Base-by-base conservation (phyloP, 2,888 invertebrate species). In the Nycteola revayana region DNA sequence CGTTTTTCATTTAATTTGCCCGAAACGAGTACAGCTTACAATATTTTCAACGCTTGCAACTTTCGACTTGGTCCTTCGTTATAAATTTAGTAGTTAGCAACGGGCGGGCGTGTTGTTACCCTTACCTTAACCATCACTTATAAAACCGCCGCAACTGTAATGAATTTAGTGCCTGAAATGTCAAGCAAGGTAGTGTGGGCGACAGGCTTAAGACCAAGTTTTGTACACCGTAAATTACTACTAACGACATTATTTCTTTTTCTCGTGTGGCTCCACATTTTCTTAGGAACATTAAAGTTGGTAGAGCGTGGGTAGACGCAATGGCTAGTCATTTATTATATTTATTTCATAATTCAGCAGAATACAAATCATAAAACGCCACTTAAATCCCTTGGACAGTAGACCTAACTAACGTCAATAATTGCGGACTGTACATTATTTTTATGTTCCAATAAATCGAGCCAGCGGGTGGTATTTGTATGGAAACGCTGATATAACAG, bases 1-100 rank as follows among this genome's bases (percentile, higher is more conserved):
- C 75, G 75, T 79, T 86, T 86, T 85, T 81, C 86, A 85, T 87
- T 87, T 87, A 86, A 87, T 86, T 86, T 81, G 75, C 67, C 75
- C 76, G 75, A 81, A 86, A 86, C 83, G 82, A 86, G 81, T 80
- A 68, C 80, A 73, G 83, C 77, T 85, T 83, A 83, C 84, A 81
- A 86, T 86, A 86, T 86, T 86, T 85, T 79, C 82, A 77, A 76
- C 79, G 76, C 76, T 80, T 59, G 72, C 72, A 85, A 85, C 79
- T 83, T 82, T 80, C 71, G 66, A 73, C 67, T 72, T 59, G 64
- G 58, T 71, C 58, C 67, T 77, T 81, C 69, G 79, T 83, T 80
- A 83, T 86, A 82, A 81, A 85, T 83, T 82, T 77, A 66, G 75
- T 73, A 78, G 75, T 75, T 75, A 74, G 63, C 52, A 42, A 55